phyloP scores from a whole-genome alignment of 2,888 invertebrate species.

The Cephonodes hylas region DNA sequence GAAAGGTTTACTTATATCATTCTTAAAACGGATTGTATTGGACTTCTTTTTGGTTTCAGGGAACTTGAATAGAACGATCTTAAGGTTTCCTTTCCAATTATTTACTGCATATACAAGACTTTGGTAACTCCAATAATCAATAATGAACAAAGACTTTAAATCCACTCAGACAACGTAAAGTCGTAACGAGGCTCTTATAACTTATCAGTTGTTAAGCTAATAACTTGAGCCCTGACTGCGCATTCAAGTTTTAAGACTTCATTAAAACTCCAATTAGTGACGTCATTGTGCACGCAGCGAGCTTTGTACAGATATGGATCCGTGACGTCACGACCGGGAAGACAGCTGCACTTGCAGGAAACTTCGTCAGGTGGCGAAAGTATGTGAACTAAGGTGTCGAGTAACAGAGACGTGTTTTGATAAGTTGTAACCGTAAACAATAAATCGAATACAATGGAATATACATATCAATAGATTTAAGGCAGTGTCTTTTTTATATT shows the following conservation, averaged over 20 bases:
- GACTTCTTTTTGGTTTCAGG: too few relatives aligned
- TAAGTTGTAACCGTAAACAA: background rate
- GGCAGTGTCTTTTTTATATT: too few relatives aligned
- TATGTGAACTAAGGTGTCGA: conserved; percentile 10
- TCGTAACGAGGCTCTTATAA: conserved; percentile 2
- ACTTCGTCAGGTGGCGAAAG: conserved; percentile 14
- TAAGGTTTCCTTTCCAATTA: background rate
- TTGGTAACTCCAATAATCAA: background rate
- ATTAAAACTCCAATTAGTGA: conserved; percentile 17
- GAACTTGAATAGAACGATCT: too few relatives aligned
- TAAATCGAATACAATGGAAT: background rate
- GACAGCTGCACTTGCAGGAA: conserved; percentile 34
- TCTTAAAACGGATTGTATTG: too few relatives aligned
- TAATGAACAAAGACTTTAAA: background rate
- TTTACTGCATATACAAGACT: background rate
- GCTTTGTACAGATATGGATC: conserved; percentile 34
- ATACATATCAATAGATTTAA: too few relatives aligned
- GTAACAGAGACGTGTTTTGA: background rate
- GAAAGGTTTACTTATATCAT: background rate
- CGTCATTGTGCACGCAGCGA: conserved; percentile 12
- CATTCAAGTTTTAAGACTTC: conserved; percentile 9
- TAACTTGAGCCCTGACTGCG: conserved; percentile 6
- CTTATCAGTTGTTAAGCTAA: conserved; percentile 6
- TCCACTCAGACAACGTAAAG: background rate
- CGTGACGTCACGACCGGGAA: conserved; percentile 46